phyloP scores from a whole-genome alignment of 2,113 vertebrate genomes.

The Erpornis zantholeuca region DNA sequence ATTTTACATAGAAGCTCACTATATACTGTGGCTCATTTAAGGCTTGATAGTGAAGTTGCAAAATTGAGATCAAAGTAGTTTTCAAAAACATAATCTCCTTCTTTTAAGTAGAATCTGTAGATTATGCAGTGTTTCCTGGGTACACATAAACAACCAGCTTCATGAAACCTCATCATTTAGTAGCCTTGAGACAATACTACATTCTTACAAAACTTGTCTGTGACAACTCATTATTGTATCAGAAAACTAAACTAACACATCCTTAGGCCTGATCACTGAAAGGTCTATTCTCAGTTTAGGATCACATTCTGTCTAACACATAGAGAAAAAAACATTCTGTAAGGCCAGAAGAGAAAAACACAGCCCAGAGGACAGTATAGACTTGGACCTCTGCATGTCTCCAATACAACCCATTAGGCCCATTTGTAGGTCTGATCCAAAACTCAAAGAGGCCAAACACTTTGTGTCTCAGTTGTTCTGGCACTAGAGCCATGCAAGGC shows the following conservation, averaged over 20 bases:
- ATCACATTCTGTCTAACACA: background rate
- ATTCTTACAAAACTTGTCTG: background rate
- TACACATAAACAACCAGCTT: background rate
- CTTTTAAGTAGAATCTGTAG: constrained; percentile 9
- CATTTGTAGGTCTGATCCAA: background rate
- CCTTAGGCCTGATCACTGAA: background rate
- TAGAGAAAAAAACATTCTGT: too few species aligned
- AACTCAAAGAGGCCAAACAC: background rate
- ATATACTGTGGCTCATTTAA: background rate
- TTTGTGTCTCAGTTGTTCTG: background rate
- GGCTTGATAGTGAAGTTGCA: background rate
- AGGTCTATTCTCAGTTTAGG: background rate
- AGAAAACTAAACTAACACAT: constrained; percentile 4
- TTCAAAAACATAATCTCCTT: background rate
- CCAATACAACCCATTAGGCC: background rate
- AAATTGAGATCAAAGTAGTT: constrained; percentile 36
- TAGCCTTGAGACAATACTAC: background rate
- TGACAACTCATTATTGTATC: background rate
- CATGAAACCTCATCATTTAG: background rate
- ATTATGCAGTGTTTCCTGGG: background rate
- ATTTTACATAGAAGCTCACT: constrained; percentile 36
- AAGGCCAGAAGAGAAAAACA: background rate
- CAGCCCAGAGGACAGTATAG: background rate
- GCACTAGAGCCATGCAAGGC: accelerated
- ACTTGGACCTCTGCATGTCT: background rate